Evolutionary conservation across 2,888 invertebrate species (phyloP).

Genomic region (Heliconius sara): DNA sequence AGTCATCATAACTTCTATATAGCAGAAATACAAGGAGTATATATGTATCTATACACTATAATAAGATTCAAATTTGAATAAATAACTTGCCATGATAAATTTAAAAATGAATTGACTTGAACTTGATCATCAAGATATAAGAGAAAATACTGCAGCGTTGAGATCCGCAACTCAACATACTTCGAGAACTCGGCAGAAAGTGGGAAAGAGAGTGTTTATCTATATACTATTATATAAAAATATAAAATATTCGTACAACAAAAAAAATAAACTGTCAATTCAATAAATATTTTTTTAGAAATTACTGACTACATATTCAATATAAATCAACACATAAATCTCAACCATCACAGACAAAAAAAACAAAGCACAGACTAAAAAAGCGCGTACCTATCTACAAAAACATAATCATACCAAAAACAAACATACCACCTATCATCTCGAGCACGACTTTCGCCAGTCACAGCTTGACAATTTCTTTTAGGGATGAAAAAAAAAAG

Average conservation of each 20-base stretch:
- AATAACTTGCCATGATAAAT: neutral
- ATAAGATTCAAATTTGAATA: no score
- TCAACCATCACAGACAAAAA: neutral
- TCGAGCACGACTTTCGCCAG: constrained; percentile 38
- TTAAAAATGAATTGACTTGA: neutral
- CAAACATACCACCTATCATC: constrained; percentile 29
- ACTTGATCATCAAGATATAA: neutral
- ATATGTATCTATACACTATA: no score
- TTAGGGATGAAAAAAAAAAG: constrained; percentile 37
- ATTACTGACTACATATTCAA: neutral
- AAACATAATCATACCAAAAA: constrained; percentile 8
- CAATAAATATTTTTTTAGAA: no score
- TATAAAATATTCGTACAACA: no score
- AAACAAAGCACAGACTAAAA: neutral
- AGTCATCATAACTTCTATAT: neutral
- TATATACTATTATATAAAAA: no score
- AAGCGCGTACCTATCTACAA: neutral
- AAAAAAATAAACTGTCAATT: no score
- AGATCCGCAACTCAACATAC: neutral
- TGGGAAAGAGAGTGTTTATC: neutral
- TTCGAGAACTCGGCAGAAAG: neutral
- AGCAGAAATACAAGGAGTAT: neutral
- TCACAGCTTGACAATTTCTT: constrained; percentile 46
- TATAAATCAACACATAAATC: neutral
- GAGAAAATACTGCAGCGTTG: neutral